Percentiles rank a stretch among this genome's conserved stretches.
Conservation (phyloP, 2,797 vertebrate genomes). For the Phoxinus dragarum region DNA sequence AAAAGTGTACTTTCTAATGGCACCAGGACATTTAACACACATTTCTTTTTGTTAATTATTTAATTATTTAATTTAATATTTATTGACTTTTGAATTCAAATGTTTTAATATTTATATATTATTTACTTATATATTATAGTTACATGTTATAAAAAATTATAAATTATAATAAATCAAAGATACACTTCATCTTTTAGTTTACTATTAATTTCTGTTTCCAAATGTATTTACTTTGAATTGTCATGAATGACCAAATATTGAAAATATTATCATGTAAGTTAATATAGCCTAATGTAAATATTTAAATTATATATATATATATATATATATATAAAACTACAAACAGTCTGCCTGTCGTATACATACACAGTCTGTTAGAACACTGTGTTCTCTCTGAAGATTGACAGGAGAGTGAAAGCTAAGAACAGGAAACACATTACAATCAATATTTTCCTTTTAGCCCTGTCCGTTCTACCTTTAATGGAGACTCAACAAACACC, state of each 20-base stretch:
- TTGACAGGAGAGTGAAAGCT: slow-evolving; percentile 65
- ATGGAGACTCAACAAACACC: slow-evolving; percentile 55
- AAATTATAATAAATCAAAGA: not conserved
- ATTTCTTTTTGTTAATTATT: not conserved
- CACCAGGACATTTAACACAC: not conserved
- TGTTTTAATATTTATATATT: not conserved
- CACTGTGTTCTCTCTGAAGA: slow-evolving; percentile 43
- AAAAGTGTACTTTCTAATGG: too few species aligned
- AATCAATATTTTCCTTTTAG: slow-evolving; percentile 69
- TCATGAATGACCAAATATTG: not conserved
- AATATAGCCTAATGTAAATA: too few species aligned
- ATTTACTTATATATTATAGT: too few species aligned
- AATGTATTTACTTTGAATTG: not conserved
- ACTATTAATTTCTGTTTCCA: not conserved
- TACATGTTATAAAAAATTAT: too few species aligned
- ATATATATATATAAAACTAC: too few species aligned
- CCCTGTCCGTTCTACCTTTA: slow-evolving; percentile 45
- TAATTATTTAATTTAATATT: not conserved
- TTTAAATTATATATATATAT: too few species aligned
- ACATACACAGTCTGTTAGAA: slow-evolving; percentile 4
- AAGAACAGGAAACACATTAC: slow-evolving; percentile 66
- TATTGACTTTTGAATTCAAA: not conserved
- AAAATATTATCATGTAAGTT: not conserved
- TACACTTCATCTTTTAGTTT: not conserved
- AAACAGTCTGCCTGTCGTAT: not conserved